Conservation (phyloP, 2,888 invertebrate genomes). For the Glaucopsyche alexis region DNA sequence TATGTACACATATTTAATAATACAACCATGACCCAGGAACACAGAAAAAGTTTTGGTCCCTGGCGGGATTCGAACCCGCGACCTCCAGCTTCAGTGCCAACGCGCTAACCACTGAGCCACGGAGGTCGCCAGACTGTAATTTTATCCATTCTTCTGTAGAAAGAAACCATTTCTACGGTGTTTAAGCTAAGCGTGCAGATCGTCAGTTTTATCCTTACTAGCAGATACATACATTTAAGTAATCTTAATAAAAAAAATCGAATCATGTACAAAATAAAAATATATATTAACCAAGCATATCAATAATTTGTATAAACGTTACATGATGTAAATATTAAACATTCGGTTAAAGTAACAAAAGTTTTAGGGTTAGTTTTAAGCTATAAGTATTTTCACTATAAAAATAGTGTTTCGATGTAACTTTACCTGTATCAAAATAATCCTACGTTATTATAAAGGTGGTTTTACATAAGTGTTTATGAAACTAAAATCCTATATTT, state of each 20-base stretch:
- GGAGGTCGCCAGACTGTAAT: no score
- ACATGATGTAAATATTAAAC: conserved; percentile 43
- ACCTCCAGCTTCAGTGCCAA: no score
- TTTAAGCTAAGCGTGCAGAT: no score
- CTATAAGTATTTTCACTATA: not conserved
- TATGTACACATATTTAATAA: no score
- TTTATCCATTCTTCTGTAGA: no score
- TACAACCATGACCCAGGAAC: no score
- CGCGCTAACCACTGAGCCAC: no score
- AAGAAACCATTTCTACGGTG: no score
- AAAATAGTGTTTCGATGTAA: not conserved
- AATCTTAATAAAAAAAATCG: not conserved
- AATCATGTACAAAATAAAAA: conserved; percentile 20
- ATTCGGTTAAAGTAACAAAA: conserved; percentile 25
- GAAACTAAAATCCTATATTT: not conserved
- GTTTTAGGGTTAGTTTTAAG: conserved; percentile 27
- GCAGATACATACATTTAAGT: not conserved
- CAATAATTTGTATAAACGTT: conserved; percentile 52
- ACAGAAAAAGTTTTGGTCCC: no score
- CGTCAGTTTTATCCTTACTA: not conserved
- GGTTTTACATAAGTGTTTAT: not conserved
- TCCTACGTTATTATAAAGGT: not conserved
- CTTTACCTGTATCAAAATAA: not conserved
- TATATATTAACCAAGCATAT: conserved; percentile 63
- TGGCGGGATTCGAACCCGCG: no score